A percentile compares a stretch with the other conserved stretches of the same genome.
phyloP scores from a whole-genome alignment of 2,113 vertebrate species.

The Brachypteracias leptosomus region DNA sequence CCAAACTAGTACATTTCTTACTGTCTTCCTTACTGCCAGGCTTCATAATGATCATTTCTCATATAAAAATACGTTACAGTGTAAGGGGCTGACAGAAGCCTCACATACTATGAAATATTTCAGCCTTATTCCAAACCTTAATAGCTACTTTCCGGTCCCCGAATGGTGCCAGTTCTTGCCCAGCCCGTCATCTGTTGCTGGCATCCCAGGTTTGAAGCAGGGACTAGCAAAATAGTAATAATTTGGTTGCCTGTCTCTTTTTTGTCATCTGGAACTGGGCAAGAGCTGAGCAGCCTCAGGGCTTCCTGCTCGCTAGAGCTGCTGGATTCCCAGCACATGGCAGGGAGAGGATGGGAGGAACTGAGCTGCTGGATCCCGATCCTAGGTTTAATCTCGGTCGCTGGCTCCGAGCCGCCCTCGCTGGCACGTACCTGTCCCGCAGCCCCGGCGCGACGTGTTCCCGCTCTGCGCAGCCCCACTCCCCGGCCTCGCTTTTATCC shows the following conservation, averaged over 20 bases:
- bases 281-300: not conserved
- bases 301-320: not conserved
- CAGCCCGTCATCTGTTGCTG: not conserved
- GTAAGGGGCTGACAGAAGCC: not conserved
- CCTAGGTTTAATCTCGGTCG: not conserved
- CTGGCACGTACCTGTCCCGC: constrained; percentile 41
- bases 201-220: not conserved
- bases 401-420: not conserved
- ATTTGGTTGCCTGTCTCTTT: not conserved
- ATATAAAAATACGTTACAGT: not conserved
- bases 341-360: not conserved
- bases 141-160: not conserved
- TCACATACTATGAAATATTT: not conserved
- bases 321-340: not conserved
- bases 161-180: not conserved
- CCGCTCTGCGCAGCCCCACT: not conserved
- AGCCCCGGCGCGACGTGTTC: not conserved
- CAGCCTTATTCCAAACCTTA: not conserved
- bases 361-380: not conserved
- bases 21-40: not conserved
- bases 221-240: not conserved
- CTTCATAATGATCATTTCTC: not conserved
- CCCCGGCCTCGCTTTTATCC: constrained; percentile 3
- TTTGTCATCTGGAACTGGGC: not conserved
- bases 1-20: not conserved